A percentile compares a stretch with the other conserved stretches of the same genome.
Evolutionary conservation across 2,113 vertebrate species (phyloP).

Genomic region (Eolophus roseicapilla): DNA sequence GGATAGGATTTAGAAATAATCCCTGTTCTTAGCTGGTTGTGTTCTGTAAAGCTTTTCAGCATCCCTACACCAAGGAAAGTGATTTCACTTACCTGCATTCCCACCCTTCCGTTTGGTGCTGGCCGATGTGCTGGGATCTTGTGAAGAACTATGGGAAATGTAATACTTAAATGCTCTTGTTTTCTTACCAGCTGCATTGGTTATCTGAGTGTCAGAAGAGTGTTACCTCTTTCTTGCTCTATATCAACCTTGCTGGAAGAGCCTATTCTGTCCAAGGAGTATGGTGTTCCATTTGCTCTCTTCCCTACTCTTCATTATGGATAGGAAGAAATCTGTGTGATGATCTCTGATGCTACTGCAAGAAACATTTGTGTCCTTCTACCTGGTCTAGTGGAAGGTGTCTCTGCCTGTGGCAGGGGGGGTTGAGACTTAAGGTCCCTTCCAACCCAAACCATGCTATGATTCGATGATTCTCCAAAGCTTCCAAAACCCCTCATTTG

Average conservation of each 20-base stretch:
- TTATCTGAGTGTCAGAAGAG: not conserved
- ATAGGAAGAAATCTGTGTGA: not conserved
- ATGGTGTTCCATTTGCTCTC: not conserved
- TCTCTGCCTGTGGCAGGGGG: not conserved
- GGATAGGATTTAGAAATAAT: constrained; percentile 28
- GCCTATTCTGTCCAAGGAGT: not conserved
- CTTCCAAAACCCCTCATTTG: not conserved
- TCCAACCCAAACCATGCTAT: not conserved
- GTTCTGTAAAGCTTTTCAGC: not conserved
- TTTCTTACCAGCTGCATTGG: not conserved
- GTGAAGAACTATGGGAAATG: not conserved
- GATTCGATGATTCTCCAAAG: not conserved
- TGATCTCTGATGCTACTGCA: not conserved
- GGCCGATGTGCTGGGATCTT: not conserved
- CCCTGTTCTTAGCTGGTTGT: not conserved
- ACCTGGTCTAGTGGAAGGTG: not conserved
- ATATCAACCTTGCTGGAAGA: not conserved
- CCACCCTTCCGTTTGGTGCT: not conserved
- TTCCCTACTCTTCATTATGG: accelerated
- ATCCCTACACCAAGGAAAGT: not conserved
- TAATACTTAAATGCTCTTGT: not conserved
- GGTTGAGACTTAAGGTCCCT: not conserved
- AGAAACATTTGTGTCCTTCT: not conserved
- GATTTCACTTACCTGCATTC: not conserved
- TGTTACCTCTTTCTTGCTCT: not conserved